Percentiles rank a stretch among this genome's conserved stretches.
Conservation (phyloP, 2,888 invertebrate genomes). For the Drosophila setosimentum region DNA sequence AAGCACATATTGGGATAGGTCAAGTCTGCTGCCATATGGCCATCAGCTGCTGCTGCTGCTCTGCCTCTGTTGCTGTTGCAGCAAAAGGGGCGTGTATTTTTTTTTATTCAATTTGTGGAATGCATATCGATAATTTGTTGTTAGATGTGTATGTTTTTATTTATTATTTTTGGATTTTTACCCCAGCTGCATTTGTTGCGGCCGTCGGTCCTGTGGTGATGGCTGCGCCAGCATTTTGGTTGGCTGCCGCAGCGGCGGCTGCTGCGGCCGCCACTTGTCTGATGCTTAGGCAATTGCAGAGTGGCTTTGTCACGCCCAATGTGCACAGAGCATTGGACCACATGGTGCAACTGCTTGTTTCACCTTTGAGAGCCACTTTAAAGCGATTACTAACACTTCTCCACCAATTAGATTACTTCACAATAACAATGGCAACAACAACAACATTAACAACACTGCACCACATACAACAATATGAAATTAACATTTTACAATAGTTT, state of each 20-base stretch:
- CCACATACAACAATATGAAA: slow-evolving; percentile 20
- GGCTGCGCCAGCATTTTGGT: slow-evolving; percentile 65
- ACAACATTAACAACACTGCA: slow-evolving; percentile 36
- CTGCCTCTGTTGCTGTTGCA: slow-evolving; percentile 24
- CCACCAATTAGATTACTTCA: slow-evolving; percentile 24
- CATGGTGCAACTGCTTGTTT: slow-evolving; percentile 77
- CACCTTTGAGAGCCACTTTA: slow-evolving; percentile 83
- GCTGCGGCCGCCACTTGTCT: slow-evolving; percentile 85
- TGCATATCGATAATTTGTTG: slow-evolving; percentile 28
- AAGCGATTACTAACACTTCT: slow-evolving; percentile 45
- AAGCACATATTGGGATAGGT: slow-evolving; percentile 70
- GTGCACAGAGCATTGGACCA: slow-evolving; percentile 86
- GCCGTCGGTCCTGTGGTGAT: slow-evolving; percentile 80
- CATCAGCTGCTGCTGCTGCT: slow-evolving; percentile 51
- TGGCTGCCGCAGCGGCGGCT: slow-evolving; percentile 82
- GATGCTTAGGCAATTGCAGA: slow-evolving; percentile 85
- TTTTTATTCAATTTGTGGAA: not conserved
- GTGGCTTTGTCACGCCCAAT: slow-evolving; percentile 85
- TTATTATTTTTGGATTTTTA: slow-evolving; percentile 57
- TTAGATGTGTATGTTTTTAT: not conserved
- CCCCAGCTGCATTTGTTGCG: slow-evolving; percentile 73
- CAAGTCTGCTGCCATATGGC: slow-evolving; percentile 76
- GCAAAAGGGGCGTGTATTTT: slow-evolving; percentile 42
- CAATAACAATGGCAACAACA: slow-evolving; percentile 27
- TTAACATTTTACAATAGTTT: slow-evolving; percentile 33